Conservation (phyloP, 2,113 vertebrate genomes). For the Oncorhynchus kisutch region DNA sequence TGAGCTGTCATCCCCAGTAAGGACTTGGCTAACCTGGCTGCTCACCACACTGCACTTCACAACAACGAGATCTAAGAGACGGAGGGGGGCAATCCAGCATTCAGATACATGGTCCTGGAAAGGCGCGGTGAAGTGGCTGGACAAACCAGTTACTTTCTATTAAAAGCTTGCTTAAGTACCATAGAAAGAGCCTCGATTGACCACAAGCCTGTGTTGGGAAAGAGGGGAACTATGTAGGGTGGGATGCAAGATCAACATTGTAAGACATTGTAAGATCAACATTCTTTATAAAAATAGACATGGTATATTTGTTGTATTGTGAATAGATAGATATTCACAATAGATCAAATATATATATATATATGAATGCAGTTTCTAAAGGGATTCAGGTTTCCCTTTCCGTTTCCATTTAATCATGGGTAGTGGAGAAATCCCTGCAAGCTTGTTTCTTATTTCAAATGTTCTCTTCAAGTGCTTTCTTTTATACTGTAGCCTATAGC, state of each 20-base stretch:
- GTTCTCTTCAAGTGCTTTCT: conserved; percentile 24
- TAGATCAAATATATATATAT: conserved; percentile 45
- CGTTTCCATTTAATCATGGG: conserved; percentile 27
- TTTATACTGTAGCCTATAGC: conserved; percentile 64
- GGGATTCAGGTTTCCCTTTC: conserved; percentile 46
- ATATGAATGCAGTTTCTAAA: conserved; percentile 39
- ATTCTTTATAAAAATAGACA: conserved; percentile 23
- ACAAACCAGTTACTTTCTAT: conserved; percentile 20
- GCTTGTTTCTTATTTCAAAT: conserved; percentile 29
- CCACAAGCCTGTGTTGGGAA: conserved; percentile 61
- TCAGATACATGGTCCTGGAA: background rate
- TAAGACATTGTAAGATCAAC: conserved; percentile 39
- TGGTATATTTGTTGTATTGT: conserved; percentile 47
- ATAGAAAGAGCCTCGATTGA: conserved; percentile 66
- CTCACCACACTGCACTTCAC: conserved; percentile 30
- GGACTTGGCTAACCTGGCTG: conserved; percentile 51
- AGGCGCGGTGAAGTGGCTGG: conserved; percentile 5
- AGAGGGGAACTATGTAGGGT: conserved; percentile 15
- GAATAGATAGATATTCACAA: conserved; percentile 38
- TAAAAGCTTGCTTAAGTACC: conserved; percentile 60
- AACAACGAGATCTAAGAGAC: conserved; percentile 35
- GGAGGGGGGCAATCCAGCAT: background rate
- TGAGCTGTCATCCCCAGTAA: conserved; percentile 55
- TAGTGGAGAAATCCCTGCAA: conserved; percentile 32
- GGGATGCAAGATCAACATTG: conserved; percentile 27